These are phyloP conservation scores for Colossoma macropomum DNA, from an alignment of 2,113 vertebrate species.

Conservation along the genomic window DNA sequence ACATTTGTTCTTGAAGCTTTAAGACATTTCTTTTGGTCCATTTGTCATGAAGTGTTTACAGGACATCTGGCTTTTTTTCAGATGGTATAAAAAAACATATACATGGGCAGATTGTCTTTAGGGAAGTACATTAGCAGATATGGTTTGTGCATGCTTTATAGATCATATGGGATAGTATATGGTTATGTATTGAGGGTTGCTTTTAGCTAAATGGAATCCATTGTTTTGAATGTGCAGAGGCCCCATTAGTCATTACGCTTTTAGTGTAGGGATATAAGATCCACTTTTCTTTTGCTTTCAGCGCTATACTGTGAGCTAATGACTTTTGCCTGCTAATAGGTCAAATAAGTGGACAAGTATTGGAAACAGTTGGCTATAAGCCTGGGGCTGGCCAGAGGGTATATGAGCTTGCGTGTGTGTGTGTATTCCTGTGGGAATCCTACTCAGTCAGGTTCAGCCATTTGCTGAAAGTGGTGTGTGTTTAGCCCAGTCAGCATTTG, in stretches of 20 bases:
- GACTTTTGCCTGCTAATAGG: conserved; percentile 16
- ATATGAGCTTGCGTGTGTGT: not conserved
- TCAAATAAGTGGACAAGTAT: conserved; percentile 28
- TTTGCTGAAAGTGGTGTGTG: conserved; percentile 26
- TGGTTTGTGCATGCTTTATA: conserved; percentile 9
- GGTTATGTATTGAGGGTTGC: not conserved
- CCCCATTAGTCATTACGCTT: conserved; percentile 18
- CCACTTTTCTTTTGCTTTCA: conserved; percentile 24
- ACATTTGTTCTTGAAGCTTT: not conserved
- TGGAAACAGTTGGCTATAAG: conserved; percentile 1
- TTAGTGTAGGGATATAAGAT: conserved; percentile 33
- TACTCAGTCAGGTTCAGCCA: conserved; percentile 13
- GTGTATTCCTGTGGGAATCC: conserved; percentile 15
- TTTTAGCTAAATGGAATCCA: conserved; percentile 47
- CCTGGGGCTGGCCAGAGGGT: not conserved
- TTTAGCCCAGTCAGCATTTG: conserved; percentile 41
- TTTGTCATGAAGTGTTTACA: not conserved
- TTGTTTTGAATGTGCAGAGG: conserved; percentile 36
- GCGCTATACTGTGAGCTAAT: conserved; percentile 36
- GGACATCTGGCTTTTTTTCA: not conserved
- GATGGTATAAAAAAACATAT: not conserved
- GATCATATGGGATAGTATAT: conserved; percentile 15
- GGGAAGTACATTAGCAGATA: not conserved
- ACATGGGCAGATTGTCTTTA: not conserved
- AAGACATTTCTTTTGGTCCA: not conserved